phyloP scores from a whole-genome alignment of 1,140 invertebrate species.

The Anagrus nilaparvatae region DNA sequence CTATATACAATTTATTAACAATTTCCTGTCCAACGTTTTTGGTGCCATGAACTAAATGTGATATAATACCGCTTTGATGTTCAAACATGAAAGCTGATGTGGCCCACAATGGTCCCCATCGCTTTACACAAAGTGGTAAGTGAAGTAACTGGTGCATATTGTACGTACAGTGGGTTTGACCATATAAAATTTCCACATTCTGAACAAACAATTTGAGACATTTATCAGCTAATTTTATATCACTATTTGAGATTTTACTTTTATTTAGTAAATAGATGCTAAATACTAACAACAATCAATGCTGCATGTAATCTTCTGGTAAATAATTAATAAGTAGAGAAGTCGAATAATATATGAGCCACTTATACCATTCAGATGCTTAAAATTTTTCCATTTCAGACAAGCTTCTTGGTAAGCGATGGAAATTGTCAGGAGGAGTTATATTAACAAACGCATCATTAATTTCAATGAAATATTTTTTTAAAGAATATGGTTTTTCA shows the following conservation, averaged over 20 bases:
- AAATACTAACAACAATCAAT: constrained; percentile 13
- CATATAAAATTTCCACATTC: constrained; percentile 14
- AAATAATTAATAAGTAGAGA: constrained; percentile 10
- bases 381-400: constrained; percentile 7
- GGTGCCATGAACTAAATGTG: constrained; percentile 10
- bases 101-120: constrained; percentile 15
- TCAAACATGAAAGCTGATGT: constrained; percentile 15
- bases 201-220: constrained; percentile 12
- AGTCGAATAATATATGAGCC: constrained; percentile 14
- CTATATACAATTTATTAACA: constrained; percentile 12
- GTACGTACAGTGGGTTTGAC: constrained; percentile 6
- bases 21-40: constrained; percentile 10
- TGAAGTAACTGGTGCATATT: constrained; percentile 13
- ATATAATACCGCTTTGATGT: constrained; percentile 12
- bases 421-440: constrained; percentile 7
- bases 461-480: neutral
- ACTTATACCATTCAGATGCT: constrained; percentile 10
- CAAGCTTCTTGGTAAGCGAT: constrained; percentile 7
- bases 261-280: constrained; percentile 8
- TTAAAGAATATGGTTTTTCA: constrained; percentile 2
- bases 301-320: constrained; percentile 7
- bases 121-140: constrained; percentile 11
- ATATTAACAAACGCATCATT: constrained; percentile 2
- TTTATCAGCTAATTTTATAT: constrained; percentile 8
- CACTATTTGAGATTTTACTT: constrained; percentile 4